Conservation (phyloP, 2,113 vertebrate genomes). For the Equus quagga region DNA sequence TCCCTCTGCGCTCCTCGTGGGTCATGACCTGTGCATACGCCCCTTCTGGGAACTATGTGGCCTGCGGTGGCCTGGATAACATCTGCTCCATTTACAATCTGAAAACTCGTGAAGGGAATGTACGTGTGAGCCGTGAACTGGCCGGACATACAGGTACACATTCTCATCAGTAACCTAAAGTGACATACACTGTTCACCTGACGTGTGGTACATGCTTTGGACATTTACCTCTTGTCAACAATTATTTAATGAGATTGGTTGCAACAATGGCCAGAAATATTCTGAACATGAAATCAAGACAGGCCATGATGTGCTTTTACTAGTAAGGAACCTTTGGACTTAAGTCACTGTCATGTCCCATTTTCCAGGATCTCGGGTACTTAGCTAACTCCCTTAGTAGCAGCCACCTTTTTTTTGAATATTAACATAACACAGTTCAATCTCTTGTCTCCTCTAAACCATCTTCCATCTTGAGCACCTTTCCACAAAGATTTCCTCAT, state of each 20-base stretch:
- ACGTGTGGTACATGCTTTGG: fast-evolving
- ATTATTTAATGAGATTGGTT: neutral
- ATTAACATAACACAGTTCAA: fast-evolving
- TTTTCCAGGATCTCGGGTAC: neutral
- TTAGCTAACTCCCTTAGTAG: neutral
- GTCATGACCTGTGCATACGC: constrained; percentile 99
- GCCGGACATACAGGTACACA: constrained; percentile 97
- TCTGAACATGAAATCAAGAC: neutral
- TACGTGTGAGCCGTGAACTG: constrained; percentile 98
- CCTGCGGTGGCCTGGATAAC: constrained; percentile 98
- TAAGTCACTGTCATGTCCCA: neutral
- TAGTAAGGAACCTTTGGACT: neutral
- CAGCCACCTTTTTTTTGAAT: too few species aligned
- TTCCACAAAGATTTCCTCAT: neutral
- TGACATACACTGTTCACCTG: fast-evolving
- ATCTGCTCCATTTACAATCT: constrained; percentile 99
- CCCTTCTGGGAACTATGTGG: constrained; percentile 98
- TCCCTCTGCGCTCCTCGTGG: constrained; percentile 99
- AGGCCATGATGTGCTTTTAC: neutral
- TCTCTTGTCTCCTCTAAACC: neutral
- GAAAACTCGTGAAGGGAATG: constrained; percentile 99
- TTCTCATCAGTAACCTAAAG: fast-evolving
- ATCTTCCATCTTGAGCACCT: neutral
- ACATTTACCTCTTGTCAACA: too few species aligned
- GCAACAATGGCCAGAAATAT: neutral